These are phyloP conservation scores for Tetanocera ferruginea DNA, from an alignment of 2,888 invertebrate genomes.

Conservation along the genomic window DNA sequence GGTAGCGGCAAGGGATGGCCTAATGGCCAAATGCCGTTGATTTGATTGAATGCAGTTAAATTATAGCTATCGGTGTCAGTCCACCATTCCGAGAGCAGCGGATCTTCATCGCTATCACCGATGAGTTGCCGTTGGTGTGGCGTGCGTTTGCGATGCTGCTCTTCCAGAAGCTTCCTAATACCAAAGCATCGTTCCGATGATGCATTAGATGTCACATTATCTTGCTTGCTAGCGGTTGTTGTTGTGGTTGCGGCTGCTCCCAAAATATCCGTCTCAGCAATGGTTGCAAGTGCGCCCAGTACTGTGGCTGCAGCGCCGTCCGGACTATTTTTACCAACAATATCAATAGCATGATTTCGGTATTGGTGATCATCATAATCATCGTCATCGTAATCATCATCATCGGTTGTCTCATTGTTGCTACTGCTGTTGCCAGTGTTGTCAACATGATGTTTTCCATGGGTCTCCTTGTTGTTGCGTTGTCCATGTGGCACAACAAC, in stretches of 20 bases:
- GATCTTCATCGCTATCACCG: conserved; percentile 40
- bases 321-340: conserved; percentile 9
- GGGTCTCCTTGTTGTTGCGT: conserved; percentile 27
- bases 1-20: conserved; percentile 83
- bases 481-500: conserved; percentile 39
- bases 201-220: conserved; percentile 65
- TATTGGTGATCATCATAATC: conserved; percentile 24
- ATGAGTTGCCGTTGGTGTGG: conserved; percentile 37
- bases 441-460: conserved; percentile 34
- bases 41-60: conserved; percentile 70
- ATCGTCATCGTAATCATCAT: conserved; percentile 35
- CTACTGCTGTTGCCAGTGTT: conserved; percentile 40
- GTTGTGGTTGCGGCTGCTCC: conserved; percentile 43
- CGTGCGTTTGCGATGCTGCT: conserved; percentile 56
- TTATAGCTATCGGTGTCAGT: conserved; percentile 67
- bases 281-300: conserved; percentile 21
- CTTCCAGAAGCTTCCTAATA: conserved; percentile 60
- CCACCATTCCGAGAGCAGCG: conserved; percentile 54
- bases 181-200: conserved; percentile 64
- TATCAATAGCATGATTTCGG: conserved; percentile 35
- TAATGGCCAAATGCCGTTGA: conserved; percentile 75
- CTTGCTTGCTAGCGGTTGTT: conserved; percentile 44
- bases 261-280: conserved; percentile 33
- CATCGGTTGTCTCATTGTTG: conserved; percentile 37
- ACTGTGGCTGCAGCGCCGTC: conserved; percentile 5